Conservation (phyloP, 2,888 invertebrate species). For the Halictus ligatus region DNA sequence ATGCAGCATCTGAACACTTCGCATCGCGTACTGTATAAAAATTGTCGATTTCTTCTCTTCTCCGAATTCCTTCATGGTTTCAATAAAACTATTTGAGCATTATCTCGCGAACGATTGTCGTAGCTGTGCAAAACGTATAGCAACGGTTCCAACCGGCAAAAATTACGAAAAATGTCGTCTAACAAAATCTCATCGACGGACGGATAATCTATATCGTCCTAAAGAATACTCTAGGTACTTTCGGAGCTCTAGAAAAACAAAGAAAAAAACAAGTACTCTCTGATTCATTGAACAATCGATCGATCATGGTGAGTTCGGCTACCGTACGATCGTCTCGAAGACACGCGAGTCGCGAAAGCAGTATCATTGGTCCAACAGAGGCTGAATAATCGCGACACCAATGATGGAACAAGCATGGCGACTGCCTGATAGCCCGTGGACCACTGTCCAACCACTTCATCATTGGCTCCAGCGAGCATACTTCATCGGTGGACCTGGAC, state of each 20-base stretch:
- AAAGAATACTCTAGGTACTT: not conserved
- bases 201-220: constrained; percentile 29
- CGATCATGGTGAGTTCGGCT: constrained; percentile 11
- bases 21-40: not conserved
- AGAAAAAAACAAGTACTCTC: constrained; percentile 1
- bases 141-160: not conserved
- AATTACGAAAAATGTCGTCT: not conserved
- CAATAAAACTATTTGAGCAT: constrained; percentile 17
- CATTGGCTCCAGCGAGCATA: not conserved
- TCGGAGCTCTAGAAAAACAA: constrained; percentile 14
- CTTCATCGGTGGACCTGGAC: not conserved
- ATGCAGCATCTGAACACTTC: not conserved
- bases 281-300: constrained; percentile 25
- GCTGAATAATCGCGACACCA: constrained; percentile 41
- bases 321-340: constrained; percentile 66
- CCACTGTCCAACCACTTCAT: not conserved
- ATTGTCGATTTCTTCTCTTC: constrained; percentile 6
- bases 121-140: not conserved
- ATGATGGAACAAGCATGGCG: not conserved
- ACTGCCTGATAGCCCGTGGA: not conserved
- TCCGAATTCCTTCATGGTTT: not conserved
- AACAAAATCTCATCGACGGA: constrained; percentile 16
- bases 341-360: constrained; percentile 61
- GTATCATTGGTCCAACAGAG: constrained; percentile 49
- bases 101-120: not conserved